phyloP scores from a whole-genome alignment of 2,797 vertebrate genomes.

The Mus spretus region DNA sequence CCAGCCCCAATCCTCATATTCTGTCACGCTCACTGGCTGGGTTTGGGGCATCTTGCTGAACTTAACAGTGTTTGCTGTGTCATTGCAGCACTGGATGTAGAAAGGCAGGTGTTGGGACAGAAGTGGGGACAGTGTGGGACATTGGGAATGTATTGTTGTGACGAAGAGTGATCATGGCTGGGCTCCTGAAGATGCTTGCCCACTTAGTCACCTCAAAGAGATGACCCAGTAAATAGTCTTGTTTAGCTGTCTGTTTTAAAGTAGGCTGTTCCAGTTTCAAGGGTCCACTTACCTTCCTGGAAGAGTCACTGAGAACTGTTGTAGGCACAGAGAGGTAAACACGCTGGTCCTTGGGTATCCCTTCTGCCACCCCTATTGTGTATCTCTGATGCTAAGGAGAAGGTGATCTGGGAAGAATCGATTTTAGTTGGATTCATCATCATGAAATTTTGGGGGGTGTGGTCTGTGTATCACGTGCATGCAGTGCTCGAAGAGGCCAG shows the following conservation, averaged over 20 bases:
- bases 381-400: not conserved
- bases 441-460: not conserved
- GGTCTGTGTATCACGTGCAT: too few relatives aligned
- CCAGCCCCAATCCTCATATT: not conserved
- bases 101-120: not conserved
- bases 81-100: rapidly evolving
- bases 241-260: slow-evolving; percentile 65
- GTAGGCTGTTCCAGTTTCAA: slow-evolving; percentile 4
- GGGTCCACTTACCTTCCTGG: slow-evolving; percentile 52
- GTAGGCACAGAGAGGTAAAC: not conserved
- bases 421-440: not conserved
- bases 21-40: rapidly evolving
- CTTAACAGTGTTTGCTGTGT: not conserved
- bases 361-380: not conserved
- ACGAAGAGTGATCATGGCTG: not conserved
- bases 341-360: not conserved
- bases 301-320: not conserved
- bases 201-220: slow-evolving; percentile 67
- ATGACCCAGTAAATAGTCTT: slow-evolving; percentile 63
- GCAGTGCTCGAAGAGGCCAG: not conserved
- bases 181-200: slow-evolving; percentile 44
- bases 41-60: too few relatives aligned
- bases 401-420: not conserved
- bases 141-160: not conserved
- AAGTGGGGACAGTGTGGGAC: not conserved